Percentiles rank a stretch among this genome's conserved stretches.
These are phyloP conservation scores for Brachymystax lenok DNA, from an alignment of 2,797 vertebrate genomes.

Conservation along the genomic window DNA sequence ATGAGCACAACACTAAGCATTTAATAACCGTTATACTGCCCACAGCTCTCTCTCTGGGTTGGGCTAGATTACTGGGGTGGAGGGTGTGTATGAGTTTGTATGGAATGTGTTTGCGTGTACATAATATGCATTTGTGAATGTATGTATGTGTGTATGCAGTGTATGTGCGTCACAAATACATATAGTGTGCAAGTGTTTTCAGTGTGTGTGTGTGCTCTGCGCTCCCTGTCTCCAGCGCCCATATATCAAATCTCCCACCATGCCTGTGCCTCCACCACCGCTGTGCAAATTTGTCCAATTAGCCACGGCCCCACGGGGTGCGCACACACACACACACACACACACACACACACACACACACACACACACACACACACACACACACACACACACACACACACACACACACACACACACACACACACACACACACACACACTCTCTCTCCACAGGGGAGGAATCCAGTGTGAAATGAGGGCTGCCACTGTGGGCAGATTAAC, in stretches of 20 bases:
- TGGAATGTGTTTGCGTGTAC: neutral
- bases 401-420: constrained; percentile 8
- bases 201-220: constrained; percentile 21
- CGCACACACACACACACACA: constrained; percentile 20
- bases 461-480: constrained; percentile 85
- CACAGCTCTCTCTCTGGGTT: neutral
- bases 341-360: constrained; percentile 23
- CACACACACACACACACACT: constrained; percentile 1
- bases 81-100: neutral
- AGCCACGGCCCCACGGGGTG: constrained; percentile 86
- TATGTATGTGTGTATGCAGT: constrained; percentile 26
- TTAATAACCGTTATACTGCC: neutral
- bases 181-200: neutral
- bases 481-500: constrained; percentile 83
- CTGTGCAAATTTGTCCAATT: constrained; percentile 99
- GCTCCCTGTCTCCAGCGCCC: constrained; percentile 48
- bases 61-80: neutral
- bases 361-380: constrained; percentile 18
- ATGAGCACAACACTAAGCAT: constrained; percentile 8
- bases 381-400: constrained; percentile 4
- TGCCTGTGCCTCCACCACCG: constrained; percentile 82
- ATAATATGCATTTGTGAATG: neutral
- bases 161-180: constrained; percentile 15
- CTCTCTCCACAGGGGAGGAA: constrained; percentile 69
- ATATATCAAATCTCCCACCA: constrained; percentile 84